Percentiles rank a stretch among this genome's conserved stretches.
phyloP scores from a whole-genome alignment of 2,888 invertebrate species.

The Tetrapedia diversipes region DNA sequence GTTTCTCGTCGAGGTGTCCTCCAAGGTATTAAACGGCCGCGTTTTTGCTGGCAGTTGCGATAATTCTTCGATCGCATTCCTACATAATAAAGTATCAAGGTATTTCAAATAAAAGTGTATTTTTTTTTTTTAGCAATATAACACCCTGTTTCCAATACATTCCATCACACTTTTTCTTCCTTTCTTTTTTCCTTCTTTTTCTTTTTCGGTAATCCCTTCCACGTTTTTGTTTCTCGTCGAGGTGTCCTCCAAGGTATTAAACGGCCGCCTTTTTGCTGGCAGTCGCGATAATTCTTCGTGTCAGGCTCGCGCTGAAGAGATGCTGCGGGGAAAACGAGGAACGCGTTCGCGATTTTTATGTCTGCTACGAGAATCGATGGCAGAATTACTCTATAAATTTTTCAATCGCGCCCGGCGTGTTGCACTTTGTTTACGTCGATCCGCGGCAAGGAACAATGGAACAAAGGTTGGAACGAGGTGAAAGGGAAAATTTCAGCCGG shows the following conservation, averaged over 20 bases:
- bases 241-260: not conserved
- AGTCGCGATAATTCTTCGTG: slow-evolving; percentile 10
- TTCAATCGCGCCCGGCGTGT: slow-evolving; percentile 8
- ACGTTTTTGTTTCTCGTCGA: not conserved
- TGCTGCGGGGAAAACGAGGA: not conserved
- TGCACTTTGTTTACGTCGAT: not conserved
- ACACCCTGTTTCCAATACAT: too few species aligned
- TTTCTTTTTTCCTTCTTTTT: too few species aligned
- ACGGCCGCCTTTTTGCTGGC: slow-evolving; percentile 4
- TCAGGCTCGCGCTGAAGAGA: not conserved
- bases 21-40: too few species aligned
- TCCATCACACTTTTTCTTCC: too few species aligned
- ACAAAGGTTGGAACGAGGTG: not conserved
- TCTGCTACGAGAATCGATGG: slow-evolving; percentile 8
- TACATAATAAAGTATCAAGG: too few species aligned
- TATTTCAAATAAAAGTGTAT: too few species aligned
- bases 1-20: too few species aligned
- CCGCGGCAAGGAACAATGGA: not conserved
- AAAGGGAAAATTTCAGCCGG: not conserved
- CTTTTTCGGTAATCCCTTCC: not conserved
- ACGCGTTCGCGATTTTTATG: not conserved
- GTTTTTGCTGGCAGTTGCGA: too few species aligned
- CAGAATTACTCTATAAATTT: slow-evolving; percentile 29
- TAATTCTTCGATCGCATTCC: too few species aligned
- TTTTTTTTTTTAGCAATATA: too few species aligned